Evolutionary conservation across 2,797 vertebrate species (phyloP), one percentile per base, ranked within the genome.

Genomic region (Cephalopachus bancanus): DNA sequence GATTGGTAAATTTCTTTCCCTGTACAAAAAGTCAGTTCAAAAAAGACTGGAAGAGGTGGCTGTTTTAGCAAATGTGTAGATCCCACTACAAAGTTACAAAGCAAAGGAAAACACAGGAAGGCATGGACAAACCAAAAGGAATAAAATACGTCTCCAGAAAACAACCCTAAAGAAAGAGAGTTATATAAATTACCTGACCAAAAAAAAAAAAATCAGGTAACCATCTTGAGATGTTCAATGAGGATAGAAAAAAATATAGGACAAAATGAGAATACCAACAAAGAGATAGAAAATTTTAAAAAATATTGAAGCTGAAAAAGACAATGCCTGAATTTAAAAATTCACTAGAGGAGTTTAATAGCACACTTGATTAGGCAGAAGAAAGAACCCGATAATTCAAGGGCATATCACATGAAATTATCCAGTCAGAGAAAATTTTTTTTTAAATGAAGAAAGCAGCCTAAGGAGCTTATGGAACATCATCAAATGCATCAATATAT

Each of bases 51-150:
- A 19, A 92, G 24, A 64, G 24, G 51, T 64, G 24, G 15, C 7
- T 89, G 12, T 51, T 33, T 81, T 76, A 24, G 51, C 26, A 92
- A 37, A 53, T 69, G 7, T 49, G 28, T 74, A 11, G 59, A 78
- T 83, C 4, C 37, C 11, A 72, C 26, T 10, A 49, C 20, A 69
- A 91, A 30, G 22, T 94, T 71, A 65, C 37, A 62, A 87, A 49
- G n/a, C 44, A 91, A 2, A 83, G 49, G 57, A 59, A 87, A 79
- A 95, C 67, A 94, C 0, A 90, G 30, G 11, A 94, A 86, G 92
- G n/a, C 8, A 67, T 33, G 60, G 8, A 1, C 7, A 16, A 28
- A 81, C n/a, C 24, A 90, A 72, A 44, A 49, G 28, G 33, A 65
- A 86, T 26, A 92, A 89, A 67, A 88, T 55, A 51, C 62, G 53